Evolutionary conservation across 2,113 vertebrate genomes (phyloP).

Genomic region (Laticauda laticaudata): DNA sequence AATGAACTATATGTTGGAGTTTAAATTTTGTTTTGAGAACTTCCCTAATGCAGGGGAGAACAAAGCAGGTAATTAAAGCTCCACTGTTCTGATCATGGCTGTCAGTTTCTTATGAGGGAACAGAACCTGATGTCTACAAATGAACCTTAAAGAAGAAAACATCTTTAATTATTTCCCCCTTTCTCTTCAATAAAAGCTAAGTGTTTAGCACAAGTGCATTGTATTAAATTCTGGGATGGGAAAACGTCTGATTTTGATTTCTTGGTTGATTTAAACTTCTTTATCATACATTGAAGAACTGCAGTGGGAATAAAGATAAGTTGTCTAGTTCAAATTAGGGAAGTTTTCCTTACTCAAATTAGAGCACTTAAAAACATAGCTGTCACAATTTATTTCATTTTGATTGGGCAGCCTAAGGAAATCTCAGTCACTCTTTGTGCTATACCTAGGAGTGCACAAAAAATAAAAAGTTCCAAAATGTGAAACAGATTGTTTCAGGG

Average conservation of each 20-base stretch:
- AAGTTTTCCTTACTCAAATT: not conserved
- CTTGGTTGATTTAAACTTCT: not conserved
- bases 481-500: not conserved
- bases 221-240: not conserved
- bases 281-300: not conserved
- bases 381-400: not conserved
- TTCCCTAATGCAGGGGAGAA: not conserved
- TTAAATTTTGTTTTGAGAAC: not conserved
- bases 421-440: not conserved
- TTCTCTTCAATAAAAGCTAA: slow-evolving; percentile 1
- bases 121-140: not conserved
- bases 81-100: not conserved
- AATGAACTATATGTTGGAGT: slow-evolving; percentile 3
- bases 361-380: not conserved
- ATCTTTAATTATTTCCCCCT: not conserved
- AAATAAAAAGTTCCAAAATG: not conserved
- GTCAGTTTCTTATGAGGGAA: not conserved
- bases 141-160: not conserved
- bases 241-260: not conserved
- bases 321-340: not conserved
- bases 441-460: not conserved
- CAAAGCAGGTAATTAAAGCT: not conserved
- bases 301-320: not conserved
- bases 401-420: not conserved
- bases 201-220: not conserved